Conservation (phyloP, 2,888 invertebrate genomes). For the Sarcophaga subvicina region DNA sequence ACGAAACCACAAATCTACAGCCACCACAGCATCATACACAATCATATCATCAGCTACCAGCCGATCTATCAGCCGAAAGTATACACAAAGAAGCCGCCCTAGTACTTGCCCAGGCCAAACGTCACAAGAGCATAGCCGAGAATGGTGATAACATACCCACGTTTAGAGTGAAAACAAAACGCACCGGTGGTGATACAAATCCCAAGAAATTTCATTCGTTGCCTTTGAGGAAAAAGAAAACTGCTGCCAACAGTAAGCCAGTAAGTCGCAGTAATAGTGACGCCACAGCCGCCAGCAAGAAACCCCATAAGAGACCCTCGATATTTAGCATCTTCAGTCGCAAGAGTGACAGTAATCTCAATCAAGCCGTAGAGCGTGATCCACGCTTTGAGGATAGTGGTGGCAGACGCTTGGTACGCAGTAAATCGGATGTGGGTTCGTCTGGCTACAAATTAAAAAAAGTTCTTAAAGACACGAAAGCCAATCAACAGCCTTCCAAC, state of each 20-base stretch:
- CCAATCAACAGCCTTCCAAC: constrained; percentile 49
- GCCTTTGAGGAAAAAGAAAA: constrained; percentile 84
- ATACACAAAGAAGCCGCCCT: constrained; percentile 89
- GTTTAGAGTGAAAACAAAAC: constrained; percentile 77
- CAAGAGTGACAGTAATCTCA: constrained; percentile 84
- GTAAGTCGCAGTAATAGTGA: constrained; percentile 85
- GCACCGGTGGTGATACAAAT: constrained; percentile 69
- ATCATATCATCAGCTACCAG: constrained; percentile 84
- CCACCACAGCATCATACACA: constrained; percentile 80
- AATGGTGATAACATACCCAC: constrained; percentile 79
- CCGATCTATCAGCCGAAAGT: constrained; percentile 87
- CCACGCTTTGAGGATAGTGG: constrained; percentile 83
- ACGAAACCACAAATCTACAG: constrained; percentile 78
- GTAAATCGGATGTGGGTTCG: constrained; percentile 86
- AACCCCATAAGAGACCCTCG: constrained; percentile 84
- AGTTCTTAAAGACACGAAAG: constrained; percentile 69
- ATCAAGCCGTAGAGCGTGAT: constrained; percentile 76
- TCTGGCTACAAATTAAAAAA: constrained; percentile 73
- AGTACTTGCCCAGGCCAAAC: constrained; percentile 88
- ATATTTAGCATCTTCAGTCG: constrained; percentile 86
- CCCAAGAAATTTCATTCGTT: constrained; percentile 86
- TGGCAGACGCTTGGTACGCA: constrained; percentile 83
- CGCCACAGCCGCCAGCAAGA: constrained; percentile 81
- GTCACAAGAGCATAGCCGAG: constrained; percentile 86
- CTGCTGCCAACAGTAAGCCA: constrained; percentile 78